Conservation (phyloP, 2,797 vertebrate genomes). For the Anguilla marmorata region DNA sequence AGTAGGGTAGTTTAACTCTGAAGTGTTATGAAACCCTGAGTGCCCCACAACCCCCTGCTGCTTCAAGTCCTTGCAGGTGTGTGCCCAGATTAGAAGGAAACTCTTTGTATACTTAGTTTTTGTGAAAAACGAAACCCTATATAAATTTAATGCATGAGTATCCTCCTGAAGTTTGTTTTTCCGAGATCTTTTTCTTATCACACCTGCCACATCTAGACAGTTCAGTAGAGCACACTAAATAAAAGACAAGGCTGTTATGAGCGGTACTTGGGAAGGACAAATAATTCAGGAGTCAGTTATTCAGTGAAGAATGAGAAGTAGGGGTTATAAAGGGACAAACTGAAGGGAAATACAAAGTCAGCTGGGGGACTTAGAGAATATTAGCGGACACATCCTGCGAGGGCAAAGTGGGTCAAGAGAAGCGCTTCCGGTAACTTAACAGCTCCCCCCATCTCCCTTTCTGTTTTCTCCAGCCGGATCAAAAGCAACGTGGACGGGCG, state of each 20-base stretch:
- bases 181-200: neutral
- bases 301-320: neutral
- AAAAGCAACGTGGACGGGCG: constrained; percentile 82
- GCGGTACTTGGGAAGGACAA: neutral
- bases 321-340: neutral
- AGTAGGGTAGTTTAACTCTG: neutral
- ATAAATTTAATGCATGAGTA: neutral
- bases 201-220: constrained; percentile 4
- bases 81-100: neutral
- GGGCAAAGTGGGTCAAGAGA: neutral
- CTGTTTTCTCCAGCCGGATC: constrained; percentile 59
- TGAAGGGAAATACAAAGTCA: neutral
- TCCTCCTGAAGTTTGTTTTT: neutral
- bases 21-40: neutral
- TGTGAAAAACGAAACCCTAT: neutral
- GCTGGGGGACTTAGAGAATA: neutral
- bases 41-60: neutral
- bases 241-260: neutral
- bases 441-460: neutral
- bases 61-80: neutral
- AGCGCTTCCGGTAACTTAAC: neutral
- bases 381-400: neutral
- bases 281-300: neutral
- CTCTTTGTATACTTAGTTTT: neutral
- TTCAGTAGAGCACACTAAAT: neutral